phyloP scores from a whole-genome alignment of 2,888 invertebrate genomes.

The Oxystoma pomonae region DNA sequence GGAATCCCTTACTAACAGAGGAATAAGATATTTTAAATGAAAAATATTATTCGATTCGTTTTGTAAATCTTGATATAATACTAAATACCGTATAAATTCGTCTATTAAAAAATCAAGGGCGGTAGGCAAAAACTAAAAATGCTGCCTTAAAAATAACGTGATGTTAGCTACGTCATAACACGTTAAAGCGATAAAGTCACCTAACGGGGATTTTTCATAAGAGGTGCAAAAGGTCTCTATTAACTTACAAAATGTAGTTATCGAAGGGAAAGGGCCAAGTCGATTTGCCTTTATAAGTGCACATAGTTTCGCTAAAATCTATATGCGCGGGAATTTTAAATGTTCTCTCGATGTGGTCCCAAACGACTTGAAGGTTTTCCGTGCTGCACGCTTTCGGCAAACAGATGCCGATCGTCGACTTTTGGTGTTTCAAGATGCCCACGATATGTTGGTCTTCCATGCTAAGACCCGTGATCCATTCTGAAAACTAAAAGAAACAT shows the following conservation, averaged over 20 bases:
- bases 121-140: no score
- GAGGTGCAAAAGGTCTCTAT: no score
- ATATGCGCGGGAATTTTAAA: slow-evolving; percentile 27
- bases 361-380: slow-evolving; percentile 27
- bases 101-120: no score
- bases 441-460: not conserved
- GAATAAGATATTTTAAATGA: no score
- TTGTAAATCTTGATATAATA: no score
- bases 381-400: slow-evolving; percentile 30
- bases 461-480: not conserved
- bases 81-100: no score
- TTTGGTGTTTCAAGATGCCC: not conserved
- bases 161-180: no score
- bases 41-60: no score
- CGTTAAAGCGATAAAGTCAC: no score
- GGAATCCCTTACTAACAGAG: no score
- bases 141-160: no score
- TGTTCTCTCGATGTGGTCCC: slow-evolving; percentile 29
- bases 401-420: slow-evolving; percentile 27
- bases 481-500: not conserved
- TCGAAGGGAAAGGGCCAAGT: slow-evolving; percentile 24
- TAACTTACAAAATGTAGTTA: slow-evolving; percentile 23
- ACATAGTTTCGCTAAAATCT: slow-evolving; percentile 23
- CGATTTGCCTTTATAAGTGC: slow-evolving; percentile 25
- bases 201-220: no score